Evolutionary conservation across 2,797 vertebrate genomes (phyloP).

Genomic region (Cryptoprocta ferox): DNA sequence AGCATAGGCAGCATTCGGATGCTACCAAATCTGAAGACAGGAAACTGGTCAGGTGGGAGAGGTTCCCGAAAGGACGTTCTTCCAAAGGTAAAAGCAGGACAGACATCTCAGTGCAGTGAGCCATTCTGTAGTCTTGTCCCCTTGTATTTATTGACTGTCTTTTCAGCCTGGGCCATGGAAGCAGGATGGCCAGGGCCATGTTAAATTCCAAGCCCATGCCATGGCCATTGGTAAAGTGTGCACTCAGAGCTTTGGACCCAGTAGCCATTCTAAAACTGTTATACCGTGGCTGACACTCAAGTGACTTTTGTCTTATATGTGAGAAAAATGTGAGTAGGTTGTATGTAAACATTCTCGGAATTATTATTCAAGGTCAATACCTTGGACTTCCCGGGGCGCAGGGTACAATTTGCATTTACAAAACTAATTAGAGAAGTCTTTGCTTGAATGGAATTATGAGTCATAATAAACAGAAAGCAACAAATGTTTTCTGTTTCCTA

Average conservation of each 20-base stretch:
- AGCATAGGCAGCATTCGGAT: background rate
- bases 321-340: background rate
- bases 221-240: background rate
- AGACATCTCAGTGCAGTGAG: background rate
- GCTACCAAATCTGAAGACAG: background rate
- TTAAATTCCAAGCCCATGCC: background rate
- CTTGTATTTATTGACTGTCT: background rate
- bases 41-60: background rate
- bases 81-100: background rate
- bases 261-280: background rate
- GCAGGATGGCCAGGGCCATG: background rate
- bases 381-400: background rate
- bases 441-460: background rate
- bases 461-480: background rate
- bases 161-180: background rate
- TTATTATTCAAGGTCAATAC: background rate
- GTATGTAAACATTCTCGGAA: background rate
- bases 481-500: background rate
- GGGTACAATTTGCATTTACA: background rate
- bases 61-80: background rate
- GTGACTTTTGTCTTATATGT: background rate
- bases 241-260: background rate
- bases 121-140: background rate
- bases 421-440: conserved; percentile 15
- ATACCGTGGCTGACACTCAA: background rate